A percentile compares a stretch with the other conserved stretches of the same genome.
Evolutionary conservation across 2,888 invertebrate genomes (phyloP).

Genomic region (Morpho achilles): DNA sequence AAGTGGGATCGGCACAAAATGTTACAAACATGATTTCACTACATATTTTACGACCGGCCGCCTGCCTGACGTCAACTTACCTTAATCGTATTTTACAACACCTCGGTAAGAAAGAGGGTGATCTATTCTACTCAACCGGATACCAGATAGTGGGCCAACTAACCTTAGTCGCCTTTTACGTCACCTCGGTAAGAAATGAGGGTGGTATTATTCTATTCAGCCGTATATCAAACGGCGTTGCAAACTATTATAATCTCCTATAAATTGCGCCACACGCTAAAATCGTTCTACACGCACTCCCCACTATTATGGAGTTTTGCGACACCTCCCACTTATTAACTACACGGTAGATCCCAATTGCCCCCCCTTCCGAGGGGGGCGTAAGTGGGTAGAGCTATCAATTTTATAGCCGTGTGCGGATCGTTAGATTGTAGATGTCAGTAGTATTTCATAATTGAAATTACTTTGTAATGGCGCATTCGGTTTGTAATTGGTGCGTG

Average conservation of each 20-base stretch:
- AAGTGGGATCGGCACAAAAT: too few relatives aligned
- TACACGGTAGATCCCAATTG: slow-evolving; percentile 48
- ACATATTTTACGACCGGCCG: too few relatives aligned
- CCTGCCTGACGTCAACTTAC: too few relatives aligned
- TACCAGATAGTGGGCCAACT: too few relatives aligned
- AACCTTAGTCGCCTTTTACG: too few relatives aligned
- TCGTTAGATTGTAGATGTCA: slow-evolving; percentile 28
- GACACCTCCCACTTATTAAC: slow-evolving; percentile 71
- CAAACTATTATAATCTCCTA: slow-evolving; percentile 9
- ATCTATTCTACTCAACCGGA: too few relatives aligned
- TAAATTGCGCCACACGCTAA: slow-evolving; percentile 37
- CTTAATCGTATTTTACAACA: too few relatives aligned
- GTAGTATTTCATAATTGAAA: slow-evolving; percentile 34
- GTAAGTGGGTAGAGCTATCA: slow-evolving; percentile 32
- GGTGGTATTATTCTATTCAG: too few relatives aligned
- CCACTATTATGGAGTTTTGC: slow-evolving; percentile 48
- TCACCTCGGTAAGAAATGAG: too few relatives aligned
- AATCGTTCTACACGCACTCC: slow-evolving; percentile 49
- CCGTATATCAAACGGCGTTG: too few relatives aligned
- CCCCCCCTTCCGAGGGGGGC: slow-evolving; percentile 40
- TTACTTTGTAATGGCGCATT: slow-evolving; percentile 30
- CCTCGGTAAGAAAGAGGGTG: too few relatives aligned
- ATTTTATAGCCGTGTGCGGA: slow-evolving; percentile 22
- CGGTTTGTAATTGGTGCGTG: slow-evolving; percentile 24
- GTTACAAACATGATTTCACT: too few relatives aligned